A percentile compares a stretch with the other conserved stretches of the same genome.
Conservation (phyloP, 2,113 vertebrate genomes). For the Steatornis caripensis region DNA sequence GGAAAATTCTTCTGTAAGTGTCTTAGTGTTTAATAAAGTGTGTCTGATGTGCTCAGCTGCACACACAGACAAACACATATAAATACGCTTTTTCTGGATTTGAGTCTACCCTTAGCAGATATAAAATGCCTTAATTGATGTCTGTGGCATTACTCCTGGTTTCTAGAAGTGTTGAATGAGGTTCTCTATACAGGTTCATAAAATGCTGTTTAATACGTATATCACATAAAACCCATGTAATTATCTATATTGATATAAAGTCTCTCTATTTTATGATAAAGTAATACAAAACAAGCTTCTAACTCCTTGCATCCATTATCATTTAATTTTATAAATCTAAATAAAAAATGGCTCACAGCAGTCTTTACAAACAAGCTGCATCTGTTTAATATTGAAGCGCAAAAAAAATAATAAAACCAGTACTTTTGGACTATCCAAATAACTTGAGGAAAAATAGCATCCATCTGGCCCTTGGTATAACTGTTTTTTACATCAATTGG, state of each 20-base stretch:
- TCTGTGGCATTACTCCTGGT: background rate
- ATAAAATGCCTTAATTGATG: background rate
- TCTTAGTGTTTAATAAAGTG: background rate
- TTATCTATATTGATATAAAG: background rate
- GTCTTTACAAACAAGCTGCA: slow-evolving; percentile 62
- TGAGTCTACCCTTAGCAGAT: background rate
- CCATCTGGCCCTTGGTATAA: slow-evolving; percentile 62
- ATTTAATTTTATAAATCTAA: slow-evolving; percentile 50
- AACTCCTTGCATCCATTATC: slow-evolving; percentile 24
- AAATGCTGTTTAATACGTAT: background rate
- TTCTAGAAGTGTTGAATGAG: background rate
- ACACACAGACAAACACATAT: background rate
- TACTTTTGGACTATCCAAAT: slow-evolving; percentile 56
- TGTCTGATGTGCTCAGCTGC: background rate
- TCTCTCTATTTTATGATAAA: background rate
- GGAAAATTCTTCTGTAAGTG: background rate
- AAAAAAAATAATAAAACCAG: slow-evolving; percentile 69
- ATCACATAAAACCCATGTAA: background rate
- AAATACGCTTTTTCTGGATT: background rate
- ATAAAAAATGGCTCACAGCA: background rate
- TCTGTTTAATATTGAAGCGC: slow-evolving; percentile 74
- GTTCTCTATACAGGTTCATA: background rate
- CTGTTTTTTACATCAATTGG: slow-evolving; percentile 71
- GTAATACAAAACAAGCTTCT: background rate
- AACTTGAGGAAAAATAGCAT: slow-evolving; percentile 67